A percentile compares a stretch with the other conserved stretches of the same genome.
phyloP scores from a whole-genome alignment of 2,797 vertebrate genomes.

The Danio kyathit region DNA sequence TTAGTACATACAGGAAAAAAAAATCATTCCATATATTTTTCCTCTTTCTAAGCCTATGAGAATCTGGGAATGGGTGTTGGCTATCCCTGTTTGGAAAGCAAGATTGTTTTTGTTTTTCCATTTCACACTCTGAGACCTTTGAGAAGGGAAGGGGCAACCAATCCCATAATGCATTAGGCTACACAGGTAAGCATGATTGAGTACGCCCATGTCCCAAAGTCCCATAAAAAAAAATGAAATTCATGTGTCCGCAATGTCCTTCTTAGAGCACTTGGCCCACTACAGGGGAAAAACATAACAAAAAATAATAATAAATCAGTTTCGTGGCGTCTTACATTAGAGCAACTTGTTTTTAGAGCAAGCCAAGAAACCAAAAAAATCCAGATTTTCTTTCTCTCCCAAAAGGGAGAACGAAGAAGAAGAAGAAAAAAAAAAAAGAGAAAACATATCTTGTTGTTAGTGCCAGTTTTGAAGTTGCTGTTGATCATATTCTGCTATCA shows the following conservation, averaged over 20 bases:
- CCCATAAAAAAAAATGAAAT: constrained; percentile 54
- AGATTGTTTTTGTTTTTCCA: constrained; percentile 60
- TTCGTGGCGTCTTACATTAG: constrained; percentile 70
- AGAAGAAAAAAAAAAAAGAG: constrained; percentile 57
- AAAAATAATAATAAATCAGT: constrained; percentile 62
- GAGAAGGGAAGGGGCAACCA: constrained; percentile 64
- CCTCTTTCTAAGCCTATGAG: constrained; percentile 64
- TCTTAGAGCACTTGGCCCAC: constrained; percentile 71
- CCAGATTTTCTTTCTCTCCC: constrained; percentile 74
- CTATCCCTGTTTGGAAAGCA: constrained; percentile 63
- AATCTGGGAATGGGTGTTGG: constrained; percentile 65
- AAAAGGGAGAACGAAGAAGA: constrained; percentile 53
- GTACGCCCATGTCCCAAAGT: constrained; percentile 59
- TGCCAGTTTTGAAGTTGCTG: constrained; percentile 88
- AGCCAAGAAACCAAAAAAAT: constrained; percentile 59
- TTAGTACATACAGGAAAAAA: constrained; percentile 61
- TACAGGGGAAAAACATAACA: constrained; percentile 40
- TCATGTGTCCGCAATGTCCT: constrained; percentile 69
- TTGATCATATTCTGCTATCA: constrained; percentile 97
- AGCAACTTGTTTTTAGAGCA: constrained; percentile 61
- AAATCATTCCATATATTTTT: constrained; percentile 61
- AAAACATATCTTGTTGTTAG: constrained; percentile 70
- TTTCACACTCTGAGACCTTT: constrained; percentile 61
- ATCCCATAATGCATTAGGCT: constrained; percentile 67
- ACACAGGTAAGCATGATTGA: constrained; percentile 61